phyloP scores from a whole-genome alignment of 2,888 invertebrate species.

The Ormyrus rosae region DNA sequence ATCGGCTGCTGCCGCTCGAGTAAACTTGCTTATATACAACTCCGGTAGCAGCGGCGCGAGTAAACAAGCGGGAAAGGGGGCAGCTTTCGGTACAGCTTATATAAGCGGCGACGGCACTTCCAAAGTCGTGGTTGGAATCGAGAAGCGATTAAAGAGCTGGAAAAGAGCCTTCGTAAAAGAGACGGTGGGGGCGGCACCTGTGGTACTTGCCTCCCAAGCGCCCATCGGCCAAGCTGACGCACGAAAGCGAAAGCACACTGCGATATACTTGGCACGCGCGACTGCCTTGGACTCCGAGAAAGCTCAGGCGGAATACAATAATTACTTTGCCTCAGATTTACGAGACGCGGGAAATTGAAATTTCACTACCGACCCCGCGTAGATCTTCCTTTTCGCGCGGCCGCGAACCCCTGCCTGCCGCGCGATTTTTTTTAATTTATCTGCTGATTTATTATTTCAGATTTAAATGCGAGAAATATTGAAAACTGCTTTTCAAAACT shows the following conservation, averaged over 20 bases:
- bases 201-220: slow-evolving; percentile 1
- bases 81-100: slow-evolving; percentile 54
- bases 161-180: slow-evolving; percentile 60
- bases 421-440: too few species aligned
- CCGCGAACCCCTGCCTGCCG: too few species aligned
- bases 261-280: slow-evolving; percentile 67
- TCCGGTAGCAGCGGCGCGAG: too few species aligned
- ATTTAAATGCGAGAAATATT: too few species aligned
- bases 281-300: slow-evolving; percentile 68
- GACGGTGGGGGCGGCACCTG: not conserved
- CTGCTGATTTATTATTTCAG: too few species aligned
- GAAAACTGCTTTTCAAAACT: too few species aligned
- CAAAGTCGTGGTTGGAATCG: slow-evolving; percentile 60
- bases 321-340: slow-evolving; percentile 74
- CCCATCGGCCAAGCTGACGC: slow-evolving; percentile 69
- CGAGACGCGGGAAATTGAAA: slow-evolving; percentile 74
- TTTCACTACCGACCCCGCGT: slow-evolving; percentile 64
- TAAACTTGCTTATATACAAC: slow-evolving; percentile 23
- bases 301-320: slow-evolving; percentile 72
- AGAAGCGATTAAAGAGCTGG: slow-evolving; percentile 63
- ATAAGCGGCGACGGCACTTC: slow-evolving; percentile 51
- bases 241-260: not conserved
- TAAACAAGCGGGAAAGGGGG: too few species aligned
- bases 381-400: not conserved
- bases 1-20: slow-evolving; percentile 14